Evolutionary conservation across 1,140 invertebrate species (phyloP), one percentile per base, ranked within the genome.

Genomic region (Leptinotarsa undecemlineata): DNA sequence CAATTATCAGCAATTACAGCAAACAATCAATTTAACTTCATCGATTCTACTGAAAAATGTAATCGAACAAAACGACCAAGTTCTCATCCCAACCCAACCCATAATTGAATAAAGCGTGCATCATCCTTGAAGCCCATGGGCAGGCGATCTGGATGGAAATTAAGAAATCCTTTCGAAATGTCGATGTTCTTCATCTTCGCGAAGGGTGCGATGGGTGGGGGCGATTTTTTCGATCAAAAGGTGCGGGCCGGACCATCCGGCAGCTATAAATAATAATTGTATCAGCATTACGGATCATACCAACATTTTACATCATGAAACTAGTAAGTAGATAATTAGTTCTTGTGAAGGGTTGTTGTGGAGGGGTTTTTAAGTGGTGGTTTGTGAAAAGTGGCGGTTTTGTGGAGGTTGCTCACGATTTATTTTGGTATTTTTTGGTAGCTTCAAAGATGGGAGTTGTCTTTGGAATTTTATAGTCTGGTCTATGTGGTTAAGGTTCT

Each of bases 271-370:
- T 67, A 67, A 67, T 67, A 57, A 57, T 4, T 67, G 64, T 67
- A 67, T 21, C 64, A n/a, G 19, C 8, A 67, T 67, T 67, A 67
- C 23, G n/a, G 23, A 21, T 3, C 64, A 67, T 67, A 21, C 8
- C 23, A 67, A 67, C 64, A 67, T 42, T 67, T 67, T 67, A 21
- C 64, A 67, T 26, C 64, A 67, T 67, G 64, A 67, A 67, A 67
- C 42, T 67, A 26, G 64, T 67, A 67, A 67, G 64, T 67, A 67
- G 64, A n/a, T 42, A n/a, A n/a, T 23, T 14, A 2, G 20, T 63
- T 19, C 20, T 20, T 21, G 23, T 21, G 62, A 21, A n/a, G 20
- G 20, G 62, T 63, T 20, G 11, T 63, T 20, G 62, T 63, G 62
- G 3, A 21, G 13, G 13, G n/a, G 62, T 63, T 63, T 63, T 63